phyloP scores from a whole-genome alignment of 2,113 vertebrate species.

The Clarias magur region DNA sequence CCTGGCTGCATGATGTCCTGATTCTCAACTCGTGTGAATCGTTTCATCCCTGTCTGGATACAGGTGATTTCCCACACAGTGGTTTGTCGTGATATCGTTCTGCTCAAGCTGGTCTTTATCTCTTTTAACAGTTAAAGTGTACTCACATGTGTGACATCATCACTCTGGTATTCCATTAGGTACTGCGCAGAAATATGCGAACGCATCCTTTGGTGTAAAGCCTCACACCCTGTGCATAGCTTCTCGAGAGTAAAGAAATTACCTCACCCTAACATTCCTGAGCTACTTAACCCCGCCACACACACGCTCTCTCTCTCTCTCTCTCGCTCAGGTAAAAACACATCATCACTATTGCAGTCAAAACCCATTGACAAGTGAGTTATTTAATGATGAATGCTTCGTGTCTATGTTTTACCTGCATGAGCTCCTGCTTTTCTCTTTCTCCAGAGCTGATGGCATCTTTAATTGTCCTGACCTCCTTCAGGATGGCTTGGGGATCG shows the following conservation, averaged over 20 bases:
- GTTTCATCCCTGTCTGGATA: too few species aligned
- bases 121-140: background rate
- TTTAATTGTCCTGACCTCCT: constrained; percentile 91
- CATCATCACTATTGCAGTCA: too few species aligned
- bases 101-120: background rate
- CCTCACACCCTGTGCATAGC: constrained; percentile 44
- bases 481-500: constrained; percentile 93
- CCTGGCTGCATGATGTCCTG: too few species aligned
- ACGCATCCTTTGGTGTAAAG: constrained; percentile 1
- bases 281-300: background rate
- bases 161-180: constrained; percentile 8
- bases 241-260: constrained; percentile 43
- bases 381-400: background rate
- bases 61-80: too few species aligned
- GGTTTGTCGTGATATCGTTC: background rate
- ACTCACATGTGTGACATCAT: constrained; percentile 11
- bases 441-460: constrained; percentile 93
- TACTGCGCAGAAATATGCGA: background rate
- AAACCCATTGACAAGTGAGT: too few species aligned
- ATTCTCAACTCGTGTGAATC: too few species aligned
- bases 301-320: too few species aligned
- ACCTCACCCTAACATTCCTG: constrained; percentile 42
- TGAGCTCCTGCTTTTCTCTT: constrained; percentile 94
- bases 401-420: constrained; percentile 78
- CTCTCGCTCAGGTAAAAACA: background rate